Evolutionary conservation across 2,888 invertebrate species (phyloP), one percentile per base, ranked within the genome.

Genomic region (Venusia cambrica): DNA sequence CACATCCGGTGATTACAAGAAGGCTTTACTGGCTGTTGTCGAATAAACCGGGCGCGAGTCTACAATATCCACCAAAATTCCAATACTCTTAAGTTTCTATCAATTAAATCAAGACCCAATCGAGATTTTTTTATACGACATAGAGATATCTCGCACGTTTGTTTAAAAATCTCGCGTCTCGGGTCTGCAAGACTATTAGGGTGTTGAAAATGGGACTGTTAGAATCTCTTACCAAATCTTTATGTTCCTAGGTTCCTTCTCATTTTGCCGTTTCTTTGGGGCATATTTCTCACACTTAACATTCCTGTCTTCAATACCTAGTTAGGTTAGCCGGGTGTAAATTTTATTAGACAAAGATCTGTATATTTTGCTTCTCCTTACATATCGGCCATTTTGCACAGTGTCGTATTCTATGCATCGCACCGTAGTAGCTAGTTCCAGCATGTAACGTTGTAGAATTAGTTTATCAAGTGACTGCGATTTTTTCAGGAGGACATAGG

Each of bases 1-100:
- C 88, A 96, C 96, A 53, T 95, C 95, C 68, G 97, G 97, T 64
- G 95, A 97, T 90, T 97, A 97, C 92, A 96, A 93, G 90, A 93
- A 93, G 89, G 92, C 95, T 69, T 91, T 97, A 73, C 90, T 97
- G 83, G 93, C 95, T 65, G 89, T 97, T 78, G 91, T 95, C 84
- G 93, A 91, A 74, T 91, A 91, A 67, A 64, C 69, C 49, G 56
- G 52, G 45, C 52, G 48, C 63, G 57, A 57, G 54, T 51, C 63
- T 52, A 45, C 41, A 38, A 63, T 57, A 57, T 53, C 68, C 72
- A 73, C 66, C 73, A 74, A 63, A 39, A 62, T 63, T 74, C 62
- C 57, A 66, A 59, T 71, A 62, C 49, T 31, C 26, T 62, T 77
- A 75, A 76, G 71, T 76, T 50, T 57, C 52, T 63, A 77, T 83